Conservation (phyloP, 2,113 vertebrate genomes). For the Cardinalis cardinalis region DNA sequence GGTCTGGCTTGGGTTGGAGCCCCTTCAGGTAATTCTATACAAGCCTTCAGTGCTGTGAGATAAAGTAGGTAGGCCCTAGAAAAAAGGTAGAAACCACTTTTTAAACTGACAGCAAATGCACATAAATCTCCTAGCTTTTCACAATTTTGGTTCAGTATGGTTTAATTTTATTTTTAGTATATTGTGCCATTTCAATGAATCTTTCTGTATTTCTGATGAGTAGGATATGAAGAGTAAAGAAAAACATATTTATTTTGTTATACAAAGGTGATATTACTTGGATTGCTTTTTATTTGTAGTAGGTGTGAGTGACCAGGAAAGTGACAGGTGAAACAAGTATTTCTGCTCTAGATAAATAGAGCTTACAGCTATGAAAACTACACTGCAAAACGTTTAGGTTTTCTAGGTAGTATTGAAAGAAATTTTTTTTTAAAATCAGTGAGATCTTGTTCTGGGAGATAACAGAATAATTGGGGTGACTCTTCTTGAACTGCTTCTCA, state of each 20-base stretch:
- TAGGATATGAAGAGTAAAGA: not conserved
- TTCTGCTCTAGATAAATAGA: not conserved
- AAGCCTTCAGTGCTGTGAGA: not conserved
- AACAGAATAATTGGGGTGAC: not conserved
- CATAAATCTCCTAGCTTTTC: not conserved
- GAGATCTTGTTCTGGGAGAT: not conserved
- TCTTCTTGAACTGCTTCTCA: not conserved
- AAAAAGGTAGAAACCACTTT: not conserved
- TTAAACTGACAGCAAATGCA: not conserved
- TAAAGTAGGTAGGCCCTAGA: not conserved
- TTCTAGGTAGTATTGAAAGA: not conserved
- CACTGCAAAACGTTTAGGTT: not conserved
- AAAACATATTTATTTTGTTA: not conserved
- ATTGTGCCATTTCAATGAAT: not conserved
- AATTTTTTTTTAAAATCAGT: not conserved
- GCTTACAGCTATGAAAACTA: not conserved
- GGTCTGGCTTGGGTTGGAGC: slow-evolving; percentile 98
- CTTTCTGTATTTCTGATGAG: not conserved
- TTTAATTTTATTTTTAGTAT: not conserved
- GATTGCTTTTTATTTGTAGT: not conserved
- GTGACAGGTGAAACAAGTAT: not conserved
- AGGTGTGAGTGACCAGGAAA: not conserved
- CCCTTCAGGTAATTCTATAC: slow-evolving; percentile 84
- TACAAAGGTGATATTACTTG: not conserved
- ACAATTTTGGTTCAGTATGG: not conserved